Evolutionary conservation across 1,140 invertebrate genomes (phyloP).

Genomic region (Ceratitis capitata): DNA sequence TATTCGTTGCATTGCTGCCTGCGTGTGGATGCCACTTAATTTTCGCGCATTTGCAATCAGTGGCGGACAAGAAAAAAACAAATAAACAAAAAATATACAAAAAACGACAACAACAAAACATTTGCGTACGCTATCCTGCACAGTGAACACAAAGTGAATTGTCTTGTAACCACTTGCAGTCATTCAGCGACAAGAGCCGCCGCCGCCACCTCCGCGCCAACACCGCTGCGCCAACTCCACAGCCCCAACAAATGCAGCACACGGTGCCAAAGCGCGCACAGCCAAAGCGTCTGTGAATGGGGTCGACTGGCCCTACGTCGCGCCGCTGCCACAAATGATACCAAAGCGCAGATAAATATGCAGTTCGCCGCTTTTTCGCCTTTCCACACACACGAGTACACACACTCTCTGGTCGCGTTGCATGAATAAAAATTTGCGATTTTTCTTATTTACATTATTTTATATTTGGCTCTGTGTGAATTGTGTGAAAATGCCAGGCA

Average conservation of each 20-base stretch:
- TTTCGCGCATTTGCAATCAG: constrained; percentile 14
- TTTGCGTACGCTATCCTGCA: background rate
- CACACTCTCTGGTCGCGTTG: background rate
- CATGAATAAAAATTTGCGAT: background rate
- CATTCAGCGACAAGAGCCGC: background rate
- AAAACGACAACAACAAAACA: background rate
- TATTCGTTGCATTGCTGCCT: constrained; percentile 51
- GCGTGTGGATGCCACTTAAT: constrained; percentile 46
- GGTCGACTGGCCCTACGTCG: constrained; percentile 1
- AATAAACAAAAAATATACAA: background rate
- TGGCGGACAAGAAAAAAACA: background rate
- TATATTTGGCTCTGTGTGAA: background rate
- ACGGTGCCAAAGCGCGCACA: too few species aligned
- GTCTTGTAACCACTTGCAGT: constrained; percentile 57
- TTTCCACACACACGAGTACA: background rate
- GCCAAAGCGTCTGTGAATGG: constrained; percentile 9
- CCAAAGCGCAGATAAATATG: constrained; percentile 2
- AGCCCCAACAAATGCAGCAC: too few species aligned
- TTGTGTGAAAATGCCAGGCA: background rate
- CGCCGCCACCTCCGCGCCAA: background rate
- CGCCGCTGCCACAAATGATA: constrained; percentile 23
- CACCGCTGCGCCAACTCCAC: background rate
- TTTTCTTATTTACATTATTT: constrained; percentile 29
- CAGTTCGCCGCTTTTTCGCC: background rate
- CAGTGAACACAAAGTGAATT: constrained; percentile 59